Evolutionary conservation across 2,113 vertebrate genomes (phyloP), one percentile per base, ranked within the genome.

Genomic region (Hymenochirus boettgeri): DNA sequence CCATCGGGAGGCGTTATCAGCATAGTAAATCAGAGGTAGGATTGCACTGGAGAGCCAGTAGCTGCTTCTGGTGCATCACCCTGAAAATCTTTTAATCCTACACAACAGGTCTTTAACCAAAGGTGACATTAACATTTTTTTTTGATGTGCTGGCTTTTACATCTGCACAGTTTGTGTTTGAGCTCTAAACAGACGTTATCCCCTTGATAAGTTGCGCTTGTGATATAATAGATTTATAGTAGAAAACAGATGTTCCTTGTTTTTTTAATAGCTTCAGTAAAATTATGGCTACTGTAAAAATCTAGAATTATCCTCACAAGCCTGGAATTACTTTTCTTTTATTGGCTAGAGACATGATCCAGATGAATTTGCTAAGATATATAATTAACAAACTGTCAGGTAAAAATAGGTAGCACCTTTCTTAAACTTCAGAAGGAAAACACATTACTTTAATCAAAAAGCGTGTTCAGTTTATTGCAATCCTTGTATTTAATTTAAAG

Each of bases 191-290:
- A 35, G 67, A 65, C 46, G 70, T 66, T 66, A n/a, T 70, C 57
- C 48, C 77, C 69, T 69, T 72, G 70, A 64, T 71, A 25, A 58
- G 37, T 71, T 73, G 76, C 80, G 58, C 66, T 62, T 54, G 39
- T 80, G 71, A 69, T 60, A 37, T 46, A 54, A 72, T 46, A 67
- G 69, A 82, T 79, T 82, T 77, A 82, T 56, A 65, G 64, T 8
- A 25, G 2, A 71, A 50, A 83, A 73, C 80, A 80, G 63, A 82
- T 79, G 75, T 75, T 74, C 17, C 24, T 69, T 58, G 10, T 56
- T 35, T 80, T 31, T 23, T 52, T 70, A 66, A 82, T 33, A 77
- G 23, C 54, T 75, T 6, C 51, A 65, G 57, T 76, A 63, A 31
- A 71, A 12, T 63, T 72, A 71, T 50, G 50, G 51, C 37, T 65